Evolutionary conservation across 2,888 invertebrate genomes (phyloP).

Genomic region (Mystacides longicornis): DNA sequence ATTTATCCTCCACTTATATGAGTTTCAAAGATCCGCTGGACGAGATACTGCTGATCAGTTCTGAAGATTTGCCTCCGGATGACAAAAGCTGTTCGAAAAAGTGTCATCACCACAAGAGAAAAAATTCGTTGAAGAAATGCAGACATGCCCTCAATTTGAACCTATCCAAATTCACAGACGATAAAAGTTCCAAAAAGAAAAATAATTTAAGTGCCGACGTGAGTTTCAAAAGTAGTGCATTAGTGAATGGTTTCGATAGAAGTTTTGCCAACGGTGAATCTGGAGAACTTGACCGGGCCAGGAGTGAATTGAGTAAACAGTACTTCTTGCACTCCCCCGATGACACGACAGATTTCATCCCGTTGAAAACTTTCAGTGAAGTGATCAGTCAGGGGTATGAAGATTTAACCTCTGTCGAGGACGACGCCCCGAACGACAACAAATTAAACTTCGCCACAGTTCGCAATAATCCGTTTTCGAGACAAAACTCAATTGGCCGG

Average conservation of each 20-base stretch:
- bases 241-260: slow-evolving; percentile 23
- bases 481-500: slow-evolving; percentile 23
- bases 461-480: slow-evolving; percentile 41
- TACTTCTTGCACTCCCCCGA: slow-evolving; percentile 25
- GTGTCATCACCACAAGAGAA: slow-evolving; percentile 23
- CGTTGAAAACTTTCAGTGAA: slow-evolving; percentile 38
- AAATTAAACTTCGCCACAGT: slow-evolving; percentile 44
- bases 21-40: slow-evolving; percentile 40
- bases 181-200: slow-evolving; percentile 19
- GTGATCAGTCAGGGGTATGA: slow-evolving; percentile 27
- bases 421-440: slow-evolving; percentile 26
- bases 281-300: slow-evolving; percentile 27
- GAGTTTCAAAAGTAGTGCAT: slow-evolving; percentile 20
- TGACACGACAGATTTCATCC: slow-evolving; percentile 40
- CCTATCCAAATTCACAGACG: slow-evolving; percentile 22
- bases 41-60: slow-evolving; percentile 44
- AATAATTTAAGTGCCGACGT: slow-evolving; percentile 13
- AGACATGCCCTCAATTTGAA: slow-evolving; percentile 25
- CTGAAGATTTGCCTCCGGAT: slow-evolving; percentile 34
- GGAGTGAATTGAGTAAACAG: slow-evolving; percentile 16
- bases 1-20: slow-evolving; percentile 39
- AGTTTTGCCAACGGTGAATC: slow-evolving; percentile 24
- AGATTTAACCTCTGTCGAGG: slow-evolving; percentile 25
- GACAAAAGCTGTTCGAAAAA: slow-evolving; percentile 18
- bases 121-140: slow-evolving; percentile 24